Conservation (phyloP, 2,113 vertebrate species). For the Brachypteracias leptosomus region DNA sequence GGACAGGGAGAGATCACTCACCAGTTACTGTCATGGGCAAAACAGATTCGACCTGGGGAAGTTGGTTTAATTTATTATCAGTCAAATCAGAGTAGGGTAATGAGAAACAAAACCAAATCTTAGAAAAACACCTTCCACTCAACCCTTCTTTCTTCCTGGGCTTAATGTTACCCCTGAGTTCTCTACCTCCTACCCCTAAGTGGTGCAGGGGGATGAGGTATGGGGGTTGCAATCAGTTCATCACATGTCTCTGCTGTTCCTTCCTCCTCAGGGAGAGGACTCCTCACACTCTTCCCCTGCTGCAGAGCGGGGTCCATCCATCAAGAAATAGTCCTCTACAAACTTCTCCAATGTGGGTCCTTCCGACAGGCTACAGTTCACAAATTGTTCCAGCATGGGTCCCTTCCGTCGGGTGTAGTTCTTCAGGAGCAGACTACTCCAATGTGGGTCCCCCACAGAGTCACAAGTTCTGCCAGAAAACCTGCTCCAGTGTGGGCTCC, state of each 20-base stretch:
- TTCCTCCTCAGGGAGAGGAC: neutral
- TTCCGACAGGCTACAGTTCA: neutral
- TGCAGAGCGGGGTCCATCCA: neutral
- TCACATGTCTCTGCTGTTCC: neutral
- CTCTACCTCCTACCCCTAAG: no score
- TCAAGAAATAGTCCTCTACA: no score
- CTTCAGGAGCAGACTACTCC: neutral
- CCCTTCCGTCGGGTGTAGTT: neutral
- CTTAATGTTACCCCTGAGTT: no score
- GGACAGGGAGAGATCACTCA: no score
- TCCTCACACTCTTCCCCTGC: neutral
- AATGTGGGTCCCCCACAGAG: neutral
- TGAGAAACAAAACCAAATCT: neutral
- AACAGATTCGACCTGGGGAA: neutral
- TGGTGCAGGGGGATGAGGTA: no score
- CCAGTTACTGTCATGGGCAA: no score
- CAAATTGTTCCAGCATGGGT: neutral
- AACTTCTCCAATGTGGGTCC: neutral
- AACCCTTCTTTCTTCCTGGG: no score
- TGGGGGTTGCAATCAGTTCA: no score
- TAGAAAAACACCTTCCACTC: no score
- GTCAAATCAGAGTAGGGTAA: neutral
- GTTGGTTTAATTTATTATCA: neutral
- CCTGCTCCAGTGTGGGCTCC: neutral
- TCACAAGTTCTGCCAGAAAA: neutral